Evolutionary conservation across 2,888 invertebrate species (phyloP).

Genomic region (Dysmachus trigonus): DNA sequence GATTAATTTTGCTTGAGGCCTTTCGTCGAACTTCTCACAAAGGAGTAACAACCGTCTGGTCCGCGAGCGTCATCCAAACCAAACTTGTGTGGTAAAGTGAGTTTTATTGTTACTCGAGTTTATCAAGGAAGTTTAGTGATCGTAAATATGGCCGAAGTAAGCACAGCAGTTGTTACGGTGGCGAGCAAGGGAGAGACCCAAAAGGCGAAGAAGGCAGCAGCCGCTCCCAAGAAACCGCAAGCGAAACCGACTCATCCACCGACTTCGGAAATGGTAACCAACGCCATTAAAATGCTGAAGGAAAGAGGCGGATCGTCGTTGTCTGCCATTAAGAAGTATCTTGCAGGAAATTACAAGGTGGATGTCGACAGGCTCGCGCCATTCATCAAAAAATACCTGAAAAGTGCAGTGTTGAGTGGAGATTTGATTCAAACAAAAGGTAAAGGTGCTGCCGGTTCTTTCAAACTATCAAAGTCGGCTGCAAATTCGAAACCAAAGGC

Average conservation of each 20-base stretch:
- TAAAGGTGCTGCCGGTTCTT: not conserved
- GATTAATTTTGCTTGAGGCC: not conserved
- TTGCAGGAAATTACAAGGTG: conserved; percentile 69
- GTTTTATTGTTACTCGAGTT: not conserved
- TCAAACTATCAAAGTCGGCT: not conserved
- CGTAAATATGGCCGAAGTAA: not conserved
- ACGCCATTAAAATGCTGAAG: conserved; percentile 56
- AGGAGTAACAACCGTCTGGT: no score
- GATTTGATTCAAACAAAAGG: conserved; percentile 44
- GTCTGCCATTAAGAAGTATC: conserved; percentile 69
- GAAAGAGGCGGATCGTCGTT: conserved; percentile 70
- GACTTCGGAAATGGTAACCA: conserved; percentile 57
- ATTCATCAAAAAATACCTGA: conserved; percentile 70
- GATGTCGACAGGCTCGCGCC: conserved; percentile 70
- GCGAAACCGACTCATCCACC: conserved; percentile 62
- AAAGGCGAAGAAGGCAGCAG: not conserved
- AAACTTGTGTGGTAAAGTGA: not conserved
- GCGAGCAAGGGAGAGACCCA: not conserved
- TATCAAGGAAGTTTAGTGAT: not conserved
- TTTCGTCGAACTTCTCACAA: not conserved
- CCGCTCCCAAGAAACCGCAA: not conserved
- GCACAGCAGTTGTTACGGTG: not conserved
- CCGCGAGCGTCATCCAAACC: no score
- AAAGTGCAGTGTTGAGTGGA: conserved; percentile 67
- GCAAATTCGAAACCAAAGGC: not conserved